These are phyloP conservation scores for Polydrusus pterygomalis DNA, from an alignment of 2,888 invertebrate species.

Conservation along the genomic window DNA sequence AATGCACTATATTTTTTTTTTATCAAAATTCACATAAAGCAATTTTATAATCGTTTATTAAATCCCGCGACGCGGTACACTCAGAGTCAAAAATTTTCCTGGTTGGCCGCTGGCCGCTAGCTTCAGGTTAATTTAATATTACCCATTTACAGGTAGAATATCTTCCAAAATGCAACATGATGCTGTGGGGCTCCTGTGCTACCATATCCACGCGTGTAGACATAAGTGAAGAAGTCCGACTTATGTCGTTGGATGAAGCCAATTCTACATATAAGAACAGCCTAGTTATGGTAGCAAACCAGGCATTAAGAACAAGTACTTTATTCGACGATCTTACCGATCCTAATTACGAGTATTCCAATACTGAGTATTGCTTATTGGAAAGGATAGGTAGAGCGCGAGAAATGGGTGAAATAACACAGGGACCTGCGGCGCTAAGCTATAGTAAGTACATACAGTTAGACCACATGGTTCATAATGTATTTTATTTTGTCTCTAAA, in stretches of 20 bases:
- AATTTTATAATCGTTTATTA: no score
- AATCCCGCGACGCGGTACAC: no score
- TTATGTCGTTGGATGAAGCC: conserved; percentile 72
- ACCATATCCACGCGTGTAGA: conserved; percentile 76
- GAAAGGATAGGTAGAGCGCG: conserved; percentile 84
- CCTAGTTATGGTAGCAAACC: conserved; percentile 83
- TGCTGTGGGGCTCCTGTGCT: conserved; percentile 78
- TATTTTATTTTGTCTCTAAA: no score
- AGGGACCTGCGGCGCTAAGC: conserved; percentile 31
- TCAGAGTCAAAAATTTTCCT: no score
- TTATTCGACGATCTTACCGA: conserved; percentile 75
- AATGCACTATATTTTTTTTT: no score
- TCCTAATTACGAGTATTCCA: conserved; percentile 73
- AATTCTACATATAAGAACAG: conserved; percentile 73
- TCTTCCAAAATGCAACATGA: conserved; percentile 11
- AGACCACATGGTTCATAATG: no score
- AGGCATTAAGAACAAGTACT: conserved; percentile 75
- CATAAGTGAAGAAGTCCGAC: conserved; percentile 72
- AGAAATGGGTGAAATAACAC: conserved; percentile 76
- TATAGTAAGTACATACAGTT: conserved; percentile 13
- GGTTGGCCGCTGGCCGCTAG: no score
- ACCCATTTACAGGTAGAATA: conserved; percentile 23
- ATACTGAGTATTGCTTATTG: conserved; percentile 80
- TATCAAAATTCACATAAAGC: no score
- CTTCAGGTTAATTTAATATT: no score